These are phyloP conservation scores for Miniopterus natalensis DNA, from an alignment of 2,113 vertebrate species.

Conservation along the genomic window DNA sequence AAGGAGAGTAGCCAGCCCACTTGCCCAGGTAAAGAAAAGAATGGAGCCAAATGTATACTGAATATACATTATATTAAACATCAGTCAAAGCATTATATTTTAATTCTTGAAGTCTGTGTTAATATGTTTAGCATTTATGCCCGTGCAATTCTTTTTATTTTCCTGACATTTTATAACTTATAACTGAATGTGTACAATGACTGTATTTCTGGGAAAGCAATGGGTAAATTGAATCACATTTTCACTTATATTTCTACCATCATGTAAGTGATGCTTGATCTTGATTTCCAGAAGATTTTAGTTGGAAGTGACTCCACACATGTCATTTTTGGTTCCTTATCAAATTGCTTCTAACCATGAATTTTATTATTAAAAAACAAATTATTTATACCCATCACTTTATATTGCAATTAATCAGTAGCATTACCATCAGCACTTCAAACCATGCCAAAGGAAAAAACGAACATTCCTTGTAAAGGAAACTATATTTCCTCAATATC, in stretches of 20 bases:
- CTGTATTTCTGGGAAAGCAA: neutral
- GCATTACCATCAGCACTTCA: neutral
- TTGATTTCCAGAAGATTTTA: neutral
- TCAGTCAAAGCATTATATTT: conserved; percentile 44
- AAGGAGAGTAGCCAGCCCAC: neutral
- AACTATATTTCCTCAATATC: neutral
- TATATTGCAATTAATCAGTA: neutral
- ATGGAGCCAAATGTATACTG: neutral
- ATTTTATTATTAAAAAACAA: neutral
- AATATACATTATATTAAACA: neutral
- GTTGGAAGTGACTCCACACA: neutral
- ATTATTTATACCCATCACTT: neutral
- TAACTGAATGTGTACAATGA: neutral
- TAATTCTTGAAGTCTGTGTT: neutral
- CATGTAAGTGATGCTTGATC: neutral
- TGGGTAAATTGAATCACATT: neutral
- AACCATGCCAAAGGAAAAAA: neutral
- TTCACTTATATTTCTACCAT: neutral
- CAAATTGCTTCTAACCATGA: neutral
- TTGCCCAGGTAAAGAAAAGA: neutral
- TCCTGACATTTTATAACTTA: neutral
- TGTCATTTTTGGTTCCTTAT: neutral
- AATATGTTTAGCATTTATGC: neutral
- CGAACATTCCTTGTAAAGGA: neutral
- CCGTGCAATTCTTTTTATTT: neutral